These are phyloP conservation scores for Sapajus apella DNA, from an alignment of 2,113 vertebrate genomes.

Conservation along the genomic window DNA sequence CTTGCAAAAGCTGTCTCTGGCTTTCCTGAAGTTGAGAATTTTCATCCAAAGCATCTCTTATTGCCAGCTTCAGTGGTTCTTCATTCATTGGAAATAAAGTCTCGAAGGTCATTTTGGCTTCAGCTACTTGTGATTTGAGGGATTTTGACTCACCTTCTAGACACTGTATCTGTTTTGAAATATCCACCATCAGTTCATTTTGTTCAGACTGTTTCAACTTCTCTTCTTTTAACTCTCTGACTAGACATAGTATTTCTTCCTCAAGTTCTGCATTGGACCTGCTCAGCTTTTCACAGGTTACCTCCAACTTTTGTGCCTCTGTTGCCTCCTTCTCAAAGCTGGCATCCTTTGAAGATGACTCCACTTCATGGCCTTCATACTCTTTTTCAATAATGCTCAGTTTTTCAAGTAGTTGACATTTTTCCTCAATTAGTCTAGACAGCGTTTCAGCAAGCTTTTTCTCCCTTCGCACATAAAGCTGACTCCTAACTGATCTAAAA, in stretches of 20 bases:
- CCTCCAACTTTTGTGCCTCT: constrained; percentile 88
- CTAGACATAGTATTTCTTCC: neutral
- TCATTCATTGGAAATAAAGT: no score
- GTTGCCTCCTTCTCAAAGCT: constrained; percentile 82
- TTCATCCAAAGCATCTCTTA: no score
- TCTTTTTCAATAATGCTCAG: constrained; percentile 91
- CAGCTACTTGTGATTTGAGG: no score
- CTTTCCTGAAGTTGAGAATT: no score
- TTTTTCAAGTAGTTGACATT: constrained; percentile 93
- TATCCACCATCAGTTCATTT: no score
- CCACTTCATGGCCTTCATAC: constrained; percentile 86
- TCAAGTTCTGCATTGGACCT: neutral
- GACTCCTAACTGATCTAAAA: constrained; percentile 92
- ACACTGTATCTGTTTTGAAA: no score
- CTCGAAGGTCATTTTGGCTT: no score
- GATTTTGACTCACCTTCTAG: no score
- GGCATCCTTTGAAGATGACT: constrained; percentile 86
- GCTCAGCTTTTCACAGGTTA: constrained; percentile 73
- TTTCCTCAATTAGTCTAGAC: constrained; percentile 90
- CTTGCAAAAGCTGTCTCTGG: constrained; percentile 66
- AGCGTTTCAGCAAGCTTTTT: constrained; percentile 88
- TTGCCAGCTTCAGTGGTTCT: no score
- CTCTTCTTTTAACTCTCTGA: no score
- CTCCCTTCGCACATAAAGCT: constrained; percentile 91
- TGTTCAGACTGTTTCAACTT: no score